Conservation (phyloP, 2,113 vertebrate genomes). For the Notiomystis cincta region DNA sequence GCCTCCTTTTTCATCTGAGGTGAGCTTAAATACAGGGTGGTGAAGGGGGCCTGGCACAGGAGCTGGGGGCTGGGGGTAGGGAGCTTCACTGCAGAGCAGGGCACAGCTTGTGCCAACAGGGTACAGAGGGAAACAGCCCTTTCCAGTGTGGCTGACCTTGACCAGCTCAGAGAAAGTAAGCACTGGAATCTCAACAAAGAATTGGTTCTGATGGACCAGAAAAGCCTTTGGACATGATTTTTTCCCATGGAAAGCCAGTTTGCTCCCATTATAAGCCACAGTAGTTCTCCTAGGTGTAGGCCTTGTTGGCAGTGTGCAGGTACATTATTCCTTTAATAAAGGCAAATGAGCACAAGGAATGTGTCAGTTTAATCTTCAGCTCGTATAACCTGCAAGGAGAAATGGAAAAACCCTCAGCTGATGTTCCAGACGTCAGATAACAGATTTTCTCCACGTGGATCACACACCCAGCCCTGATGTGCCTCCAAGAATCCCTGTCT, state of each 20-base stretch:
- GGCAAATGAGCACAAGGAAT: neutral
- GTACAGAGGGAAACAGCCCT: neutral
- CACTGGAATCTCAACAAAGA: neutral
- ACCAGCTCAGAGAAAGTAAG: neutral
- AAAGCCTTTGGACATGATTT: neutral
- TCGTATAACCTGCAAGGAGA: neutral
- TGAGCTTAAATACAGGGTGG: neutral
- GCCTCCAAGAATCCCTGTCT: slow-evolving; percentile 28
- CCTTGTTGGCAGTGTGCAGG: neutral
- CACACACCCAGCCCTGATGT: neutral
- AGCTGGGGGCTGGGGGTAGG: neutral
- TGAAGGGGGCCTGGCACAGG: neutral
- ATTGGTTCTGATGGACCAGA: neutral
- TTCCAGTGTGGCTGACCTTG: neutral
- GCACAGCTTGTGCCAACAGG: neutral
- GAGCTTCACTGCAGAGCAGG: neutral
- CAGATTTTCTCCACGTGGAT: neutral
- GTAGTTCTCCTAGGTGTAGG: neutral
- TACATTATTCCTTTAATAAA: neutral
- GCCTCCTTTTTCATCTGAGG: neutral
- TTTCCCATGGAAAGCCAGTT: neutral
- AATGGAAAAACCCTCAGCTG: neutral
- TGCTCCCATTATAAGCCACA: neutral
- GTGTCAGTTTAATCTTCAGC: neutral
- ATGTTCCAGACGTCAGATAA: neutral